A percentile compares a stretch with the other conserved stretches of the same genome.
Evolutionary conservation across 1,140 invertebrate genomes (phyloP).

Genomic region (Leptopilina boulardi): DNA sequence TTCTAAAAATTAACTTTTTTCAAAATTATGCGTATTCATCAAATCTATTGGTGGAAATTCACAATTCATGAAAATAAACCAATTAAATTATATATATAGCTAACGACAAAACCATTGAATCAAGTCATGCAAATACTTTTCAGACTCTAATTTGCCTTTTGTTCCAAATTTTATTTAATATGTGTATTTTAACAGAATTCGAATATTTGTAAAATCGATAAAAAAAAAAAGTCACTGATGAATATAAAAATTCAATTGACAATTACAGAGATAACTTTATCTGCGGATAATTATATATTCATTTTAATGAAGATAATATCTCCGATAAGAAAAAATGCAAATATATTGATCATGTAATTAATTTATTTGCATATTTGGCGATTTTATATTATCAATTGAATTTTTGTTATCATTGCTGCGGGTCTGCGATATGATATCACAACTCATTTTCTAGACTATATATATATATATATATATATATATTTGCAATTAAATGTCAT

Average conservation of each 20-base stretch:
- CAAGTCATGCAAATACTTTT: too few species aligned
- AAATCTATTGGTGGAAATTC: too few species aligned
- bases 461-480: background rate
- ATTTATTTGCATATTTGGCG: background rate
- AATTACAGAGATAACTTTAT: background rate
- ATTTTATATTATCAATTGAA: background rate
- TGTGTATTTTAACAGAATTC: background rate
- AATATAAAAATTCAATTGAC: constrained; percentile 6
- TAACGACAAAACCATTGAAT: too few species aligned
- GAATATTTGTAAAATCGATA: background rate
- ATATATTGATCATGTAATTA: background rate
- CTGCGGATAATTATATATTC: too few species aligned
- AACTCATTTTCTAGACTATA: background rate
- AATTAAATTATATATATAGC: too few species aligned
- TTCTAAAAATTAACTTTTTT: too few species aligned
- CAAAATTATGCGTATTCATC: too few species aligned
- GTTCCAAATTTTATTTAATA: too few species aligned
- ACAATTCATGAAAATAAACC: background rate
- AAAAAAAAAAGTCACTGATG: background rate
- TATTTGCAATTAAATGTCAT: constrained; percentile 49
- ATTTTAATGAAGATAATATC: too few species aligned
- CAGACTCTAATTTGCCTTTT: too few species aligned
- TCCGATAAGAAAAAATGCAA: background rate
- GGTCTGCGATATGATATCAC: background rate
- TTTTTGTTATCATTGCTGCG: background rate